Conservation (phyloP, 2,113 vertebrate species). For the Myotis davidii region DNA sequence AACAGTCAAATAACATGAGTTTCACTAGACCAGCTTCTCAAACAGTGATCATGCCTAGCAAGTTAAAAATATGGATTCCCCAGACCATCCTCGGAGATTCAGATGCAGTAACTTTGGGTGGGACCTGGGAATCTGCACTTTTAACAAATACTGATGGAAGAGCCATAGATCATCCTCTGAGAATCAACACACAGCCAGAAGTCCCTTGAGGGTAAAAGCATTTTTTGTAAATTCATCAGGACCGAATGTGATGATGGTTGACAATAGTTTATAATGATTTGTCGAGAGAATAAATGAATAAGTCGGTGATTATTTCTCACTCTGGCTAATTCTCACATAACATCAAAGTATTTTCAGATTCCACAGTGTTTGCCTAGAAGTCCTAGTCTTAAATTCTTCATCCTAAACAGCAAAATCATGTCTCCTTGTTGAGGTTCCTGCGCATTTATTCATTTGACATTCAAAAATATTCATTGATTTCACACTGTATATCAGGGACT, state of each 20-base stretch:
- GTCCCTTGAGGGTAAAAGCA: conserved; percentile 2
- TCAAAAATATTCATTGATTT: conserved; percentile 19
- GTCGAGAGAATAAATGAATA: not conserved
- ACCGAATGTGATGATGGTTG: conserved; percentile 2
- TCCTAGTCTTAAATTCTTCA: conserved; percentile 33
- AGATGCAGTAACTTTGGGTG: not conserved
- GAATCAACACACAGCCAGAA: conserved; percentile 22
- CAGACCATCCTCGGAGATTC: not conserved
- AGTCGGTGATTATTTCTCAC: not conserved
- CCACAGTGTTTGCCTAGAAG: not conserved
- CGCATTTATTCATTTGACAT: conserved; percentile 37
- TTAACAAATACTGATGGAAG: not conserved
- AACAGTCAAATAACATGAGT: not conserved
- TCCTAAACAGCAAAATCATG: conserved; percentile 27
- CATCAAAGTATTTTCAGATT: conserved; percentile 47
- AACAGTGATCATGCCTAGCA: not conserved
- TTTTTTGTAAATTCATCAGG: conserved; percentile 16
- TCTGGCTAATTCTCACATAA: conserved; percentile 22
- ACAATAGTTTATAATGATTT: not conserved
- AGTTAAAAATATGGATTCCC: conserved; percentile 4
- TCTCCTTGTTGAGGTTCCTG: not conserved
- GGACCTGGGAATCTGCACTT: not conserved
- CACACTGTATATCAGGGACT: not conserved
- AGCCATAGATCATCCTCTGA: not conserved
- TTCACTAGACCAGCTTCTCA: not conserved